Evolutionary conservation across 2,113 vertebrate species (phyloP), one percentile per base, ranked within the genome.

Genomic region (Colossoma macropomum): DNA sequence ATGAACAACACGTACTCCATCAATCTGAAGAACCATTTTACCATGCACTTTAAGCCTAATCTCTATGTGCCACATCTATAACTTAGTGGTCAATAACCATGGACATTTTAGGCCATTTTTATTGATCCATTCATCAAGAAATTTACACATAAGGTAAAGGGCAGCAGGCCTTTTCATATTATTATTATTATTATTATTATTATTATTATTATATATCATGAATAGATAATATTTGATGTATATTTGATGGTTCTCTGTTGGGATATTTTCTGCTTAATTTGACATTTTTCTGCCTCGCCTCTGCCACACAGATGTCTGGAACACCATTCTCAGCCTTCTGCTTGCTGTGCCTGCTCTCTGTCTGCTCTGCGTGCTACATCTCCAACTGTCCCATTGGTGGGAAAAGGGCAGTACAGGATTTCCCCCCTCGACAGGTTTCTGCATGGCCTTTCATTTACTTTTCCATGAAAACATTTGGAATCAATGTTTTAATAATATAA

Each of bases 331-430:
- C 88, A 0, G 0, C 63, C 68, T 48, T 92, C 79, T 92, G 92
- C 89, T 84, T 96, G 76, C 89, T 96, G 56, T 91, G 91, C 86
- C 91, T 97, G 59, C 85, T 97, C 88, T 92, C 95, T 0, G 68
- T 96, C 79, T 93, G 94, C 75, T 94, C 95, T 0, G 95, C 95
- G 11, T 97, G 96, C 90, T 97, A 97, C 92, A 96, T 97, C 92
- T 95, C 95, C 77, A 97, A 97, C 93, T 97, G 96, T 32, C 96
- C 96, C 79, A 92, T 95, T 41, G 96, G 96, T 32, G 96, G 96
- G 63, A 97, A 97, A 87, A 91, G 96, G 0, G 90, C 96, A 0
- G 41, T 73, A 15, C 82, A 89, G 90, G 95, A 96, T 52, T 25
- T 70, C 21, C 85, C 92, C 0, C 52, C 94, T 81, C 90, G 95